phyloP scores from a whole-genome alignment of 2,113 vertebrate genomes.

The Notiomystis cincta region DNA sequence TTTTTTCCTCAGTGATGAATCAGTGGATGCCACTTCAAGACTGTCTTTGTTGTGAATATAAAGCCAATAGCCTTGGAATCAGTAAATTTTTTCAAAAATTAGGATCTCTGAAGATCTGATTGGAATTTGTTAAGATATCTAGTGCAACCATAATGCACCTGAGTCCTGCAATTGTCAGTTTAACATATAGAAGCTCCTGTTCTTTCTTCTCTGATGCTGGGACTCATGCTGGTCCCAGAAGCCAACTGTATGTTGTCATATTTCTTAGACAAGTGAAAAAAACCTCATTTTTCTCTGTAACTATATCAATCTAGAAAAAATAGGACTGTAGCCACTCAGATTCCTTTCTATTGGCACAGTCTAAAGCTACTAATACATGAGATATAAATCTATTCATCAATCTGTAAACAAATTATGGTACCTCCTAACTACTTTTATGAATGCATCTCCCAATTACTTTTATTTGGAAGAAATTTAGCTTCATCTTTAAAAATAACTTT shows the following conservation, averaged over 20 bases:
- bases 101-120: neutral
- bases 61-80: neutral
- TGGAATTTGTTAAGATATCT: neutral
- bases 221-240: neutral
- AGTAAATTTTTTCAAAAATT: slow-evolving; percentile 9
- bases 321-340: neutral
- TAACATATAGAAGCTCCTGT: neutral
- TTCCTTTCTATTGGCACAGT: neutral
- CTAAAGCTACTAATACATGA: neutral
- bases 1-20: neutral
- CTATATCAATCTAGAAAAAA: neutral
- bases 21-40: neutral
- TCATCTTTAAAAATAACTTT: neutral
- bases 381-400: neutral
- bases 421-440: neutral
- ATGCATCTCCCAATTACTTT: neutral
- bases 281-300: neutral
- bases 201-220: neutral
- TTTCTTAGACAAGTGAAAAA: slow-evolving; percentile 9
- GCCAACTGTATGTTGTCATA: neutral
- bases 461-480: neutral
- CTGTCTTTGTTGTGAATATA: neutral
- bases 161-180: neutral
- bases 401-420: neutral
- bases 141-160: neutral